Base-by-base conservation (phyloP, 2,113 vertebrate genomes). In the Sardina pilchardus region DNA sequence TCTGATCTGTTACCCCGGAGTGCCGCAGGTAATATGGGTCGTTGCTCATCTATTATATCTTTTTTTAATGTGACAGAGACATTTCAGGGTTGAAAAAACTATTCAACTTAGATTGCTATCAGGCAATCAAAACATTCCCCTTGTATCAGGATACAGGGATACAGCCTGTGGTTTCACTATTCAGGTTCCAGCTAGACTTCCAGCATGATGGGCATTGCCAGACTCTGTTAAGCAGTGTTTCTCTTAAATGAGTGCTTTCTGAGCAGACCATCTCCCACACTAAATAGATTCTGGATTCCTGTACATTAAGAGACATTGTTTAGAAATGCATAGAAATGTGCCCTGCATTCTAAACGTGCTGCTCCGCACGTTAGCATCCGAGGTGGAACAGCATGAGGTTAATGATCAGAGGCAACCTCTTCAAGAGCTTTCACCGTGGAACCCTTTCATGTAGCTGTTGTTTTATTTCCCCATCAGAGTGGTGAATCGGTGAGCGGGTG, bases 1-100 rank as follows among this genome's bases (percentile, higher is more conserved):
- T 93, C 92, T 92, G 90, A 78, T 78, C 71, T 34, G 30, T 36
- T 78, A 78, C 30, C 30, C 14, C 30, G 1, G 26, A 36, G 71
- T 36, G 30, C 71, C 14, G 34, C 26, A 78, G 30, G 71, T 78
- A 36, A 78, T 78, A 78, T 36, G 71, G 71, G 71, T 36, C 71
- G 14, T 78, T 34, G 12, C 34, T 78, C 71, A 39, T 78, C 71
- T 78, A 16, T 78, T 78, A 16, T 36, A 39, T 78, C 34, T 36
- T 78, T 36, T 78, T 17, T 36, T 24, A 36, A 78, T 14, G 71
- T 36, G 71, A 6, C 71, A 78, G 1, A 78, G 21, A 50, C 16
- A 24, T 59, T 59, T 59, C 19, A 24, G 21, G 6, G 53, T 59
- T 4, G 53, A 21, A 59, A 59, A 67, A 26, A 67, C 26, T 6